phyloP scores from a whole-genome alignment of 2,113 vertebrate species.

The Albula goreensis region DNA sequence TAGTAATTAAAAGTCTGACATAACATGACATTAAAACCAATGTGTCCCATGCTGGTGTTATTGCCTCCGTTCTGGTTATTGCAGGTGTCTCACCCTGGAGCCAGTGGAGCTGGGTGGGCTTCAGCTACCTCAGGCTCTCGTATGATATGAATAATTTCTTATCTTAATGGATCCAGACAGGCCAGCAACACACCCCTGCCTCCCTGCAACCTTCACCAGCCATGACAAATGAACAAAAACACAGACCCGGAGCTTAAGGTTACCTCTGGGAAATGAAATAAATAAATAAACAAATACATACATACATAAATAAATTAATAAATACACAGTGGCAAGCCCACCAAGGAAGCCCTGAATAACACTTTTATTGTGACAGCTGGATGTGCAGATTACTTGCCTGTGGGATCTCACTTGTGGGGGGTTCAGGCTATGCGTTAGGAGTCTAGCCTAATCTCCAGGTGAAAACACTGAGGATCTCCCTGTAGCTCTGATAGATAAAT shows the following conservation, averaged over 20 bases:
- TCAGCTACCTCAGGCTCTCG: not conserved
- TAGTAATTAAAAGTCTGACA: too few species aligned
- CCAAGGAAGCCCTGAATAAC: not conserved
- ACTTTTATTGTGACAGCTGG: not conserved
- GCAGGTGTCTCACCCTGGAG: not conserved
- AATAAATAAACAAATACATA: not conserved
- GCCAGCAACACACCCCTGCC: not conserved
- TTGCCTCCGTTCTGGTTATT: not conserved
- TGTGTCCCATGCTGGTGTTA: too few species aligned
- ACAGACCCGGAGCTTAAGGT: not conserved
- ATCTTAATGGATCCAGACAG: not conserved
- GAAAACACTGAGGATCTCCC: slow-evolving; percentile 18
- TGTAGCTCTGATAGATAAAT: not conserved
- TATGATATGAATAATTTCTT: not conserved
- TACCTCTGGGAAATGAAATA: not conserved
- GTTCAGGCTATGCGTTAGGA: not conserved
- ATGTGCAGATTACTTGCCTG: not conserved
- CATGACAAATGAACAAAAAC: not conserved
- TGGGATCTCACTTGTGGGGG: not conserved
- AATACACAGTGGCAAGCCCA: not conserved
- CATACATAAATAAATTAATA: not conserved
- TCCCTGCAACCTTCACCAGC: not conserved
- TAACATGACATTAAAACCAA: too few species aligned
- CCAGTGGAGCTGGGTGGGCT: not conserved
- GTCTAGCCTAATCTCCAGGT: not conserved